Evolutionary conservation across 2,888 invertebrate genomes (phyloP).

Genomic region (Ferrisia virgata): DNA sequence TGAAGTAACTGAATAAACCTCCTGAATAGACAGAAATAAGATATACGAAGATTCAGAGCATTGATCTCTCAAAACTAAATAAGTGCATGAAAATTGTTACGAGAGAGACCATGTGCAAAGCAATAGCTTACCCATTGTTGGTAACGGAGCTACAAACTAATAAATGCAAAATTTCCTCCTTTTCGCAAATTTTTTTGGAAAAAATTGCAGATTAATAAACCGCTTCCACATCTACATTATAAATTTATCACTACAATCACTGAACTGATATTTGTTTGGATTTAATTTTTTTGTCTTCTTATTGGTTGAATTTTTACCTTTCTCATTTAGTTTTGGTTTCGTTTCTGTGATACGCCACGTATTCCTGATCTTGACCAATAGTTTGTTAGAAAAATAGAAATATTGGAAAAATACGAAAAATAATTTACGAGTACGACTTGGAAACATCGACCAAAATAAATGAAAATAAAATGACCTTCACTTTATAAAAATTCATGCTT

Average conservation of each 20-base stretch:
- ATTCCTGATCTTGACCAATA: too few relatives aligned
- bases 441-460: too few relatives aligned
- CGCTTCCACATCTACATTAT: conserved; percentile 31
- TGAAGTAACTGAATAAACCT: conserved; percentile 94
- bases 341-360: too few relatives aligned
- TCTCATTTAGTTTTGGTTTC: neutral
- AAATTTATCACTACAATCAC: neutral
- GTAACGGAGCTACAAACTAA: neutral
- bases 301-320: neutral
- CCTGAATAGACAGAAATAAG: conserved; percentile 59
- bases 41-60: neutral
- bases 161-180: neutral
- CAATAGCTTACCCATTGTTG: neutral
- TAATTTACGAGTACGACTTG: too few relatives aligned
- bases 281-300: neutral
- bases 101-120: neutral
- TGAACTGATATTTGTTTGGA: neutral
- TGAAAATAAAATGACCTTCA: too few relatives aligned
- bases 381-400: too few relatives aligned
- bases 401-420: too few relatives aligned
- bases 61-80: too few relatives aligned
- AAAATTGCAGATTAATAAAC: neutral
- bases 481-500: neutral
- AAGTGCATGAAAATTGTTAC: neutral
- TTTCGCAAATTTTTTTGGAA: neutral